Base-by-base conservation (phyloP, 2,888 invertebrate genomes). In the Ormia ochracea region DNA sequence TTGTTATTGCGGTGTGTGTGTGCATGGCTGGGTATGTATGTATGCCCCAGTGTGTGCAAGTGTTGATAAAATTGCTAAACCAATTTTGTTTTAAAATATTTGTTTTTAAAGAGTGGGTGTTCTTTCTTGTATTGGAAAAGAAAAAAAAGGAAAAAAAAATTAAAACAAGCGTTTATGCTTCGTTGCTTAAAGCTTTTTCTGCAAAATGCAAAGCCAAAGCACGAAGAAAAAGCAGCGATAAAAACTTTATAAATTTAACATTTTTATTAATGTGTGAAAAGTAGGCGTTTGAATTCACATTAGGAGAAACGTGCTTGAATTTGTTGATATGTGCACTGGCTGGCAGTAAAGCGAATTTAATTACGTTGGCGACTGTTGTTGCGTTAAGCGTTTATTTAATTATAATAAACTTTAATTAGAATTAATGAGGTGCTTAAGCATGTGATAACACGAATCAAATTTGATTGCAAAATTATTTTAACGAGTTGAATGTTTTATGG, bases 261-360 rank as follows among this genome's bases (percentile, higher is more conserved):
- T 28, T 76, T 80, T 80, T 76, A 76, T 76, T 80, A 80, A 80
- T 68, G 80, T 80, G 80, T 58, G 80, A 76, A 80, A 80, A 76
- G 80, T 73, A 68, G 80, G 80, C 80, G 80, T 75, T 59, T 45
- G 38, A 52, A 72, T 80, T 72, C 50, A 36, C 54, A 56, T 65
- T 56, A 36, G 58, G 59, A 21, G 31, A 26, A 43, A 31, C 10
- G 26, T 33, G 23, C 14, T 17, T 23, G n/a, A 69, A 36, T 63
- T 48, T 48, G 12, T 50, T 23, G 17, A 61, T 50, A 59, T 9
- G 36, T 3, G 23, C 59, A 66, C 19, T 61, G 19, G n/a, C 19
- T 68, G 5, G 17, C 33, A 26, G 19, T 58, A 12, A 58, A 77
- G 45, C 68, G 21, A 36, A 23, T 50, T 41, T 36, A 78, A 69